phyloP scores from a whole-genome alignment of 2,113 vertebrate genomes.

The Pelecanoides urinatrix region DNA sequence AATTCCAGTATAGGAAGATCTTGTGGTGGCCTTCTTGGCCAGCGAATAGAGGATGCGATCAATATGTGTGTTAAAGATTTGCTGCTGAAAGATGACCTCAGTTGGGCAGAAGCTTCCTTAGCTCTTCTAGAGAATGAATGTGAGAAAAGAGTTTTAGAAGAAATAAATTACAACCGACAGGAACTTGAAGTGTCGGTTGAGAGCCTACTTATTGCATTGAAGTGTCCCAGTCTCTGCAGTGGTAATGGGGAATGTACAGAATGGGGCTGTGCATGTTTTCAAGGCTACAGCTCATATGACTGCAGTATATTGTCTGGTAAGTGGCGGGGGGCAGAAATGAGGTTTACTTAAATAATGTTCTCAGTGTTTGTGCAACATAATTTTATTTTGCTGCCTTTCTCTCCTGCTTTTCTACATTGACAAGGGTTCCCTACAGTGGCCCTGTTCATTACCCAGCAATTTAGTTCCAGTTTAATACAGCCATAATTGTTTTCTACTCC shows the following conservation, averaged over 20 bases:
- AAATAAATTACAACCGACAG: conserved; percentile 38
- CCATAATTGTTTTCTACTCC: background rate
- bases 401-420: background rate
- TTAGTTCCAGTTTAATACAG: background rate
- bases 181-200: conserved; percentile 34
- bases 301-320: conserved; percentile 83
- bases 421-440: background rate
- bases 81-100: conserved; percentile 84
- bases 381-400: background rate
- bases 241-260: conserved; percentile 85
- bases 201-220: conserved; percentile 70
- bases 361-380: background rate
- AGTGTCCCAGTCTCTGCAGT: conserved; percentile 83
- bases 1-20: conserved; percentile 79
- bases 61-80: conserved; percentile 85
- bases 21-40: conserved; percentile 74
- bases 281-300: conserved; percentile 85
- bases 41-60: conserved; percentile 34
- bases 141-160: conserved; percentile 83
- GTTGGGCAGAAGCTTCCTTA: conserved; percentile 80
- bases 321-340: background rate
- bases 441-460: background rate
- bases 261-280: conserved; percentile 85
- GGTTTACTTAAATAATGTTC: background rate
- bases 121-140: conserved; percentile 92